Base-by-base conservation (phyloP, 2,888 invertebrate genomes). In the Hemaris fuciformis region DNA sequence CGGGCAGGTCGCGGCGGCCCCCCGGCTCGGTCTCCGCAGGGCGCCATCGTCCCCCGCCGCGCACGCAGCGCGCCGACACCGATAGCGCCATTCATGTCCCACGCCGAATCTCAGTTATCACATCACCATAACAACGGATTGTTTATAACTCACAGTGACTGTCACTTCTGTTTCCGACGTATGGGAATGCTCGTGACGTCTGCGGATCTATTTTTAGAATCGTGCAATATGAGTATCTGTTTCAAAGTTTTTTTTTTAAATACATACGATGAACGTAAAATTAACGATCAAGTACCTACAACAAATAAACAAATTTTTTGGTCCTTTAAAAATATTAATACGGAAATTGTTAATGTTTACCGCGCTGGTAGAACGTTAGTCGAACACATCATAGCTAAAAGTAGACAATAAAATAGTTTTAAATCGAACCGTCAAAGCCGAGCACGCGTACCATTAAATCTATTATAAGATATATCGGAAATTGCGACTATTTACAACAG, bases 401-500 rank as follows among this genome's bases (percentile, higher is more conserved):
- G 10, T 10, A 20, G 15, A 34, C n/a, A 38, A 22, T n/a, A 38
- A 57, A 38, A 57, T 38, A 22, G 23, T 20, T 57, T 57, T 53
- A 76, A 77, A 80, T 78, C 73, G 72, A 75, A 79, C 76, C 64
- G 74, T 79, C 78, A 79, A 84, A 77, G 74, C 75, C 73, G 67
- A 18, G 18, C 80, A 76, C 76, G 77, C 77, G 80, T 81, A 81
- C 79, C 83, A 81, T 84, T 84, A 83, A 68, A 71, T 66, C 77
- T 73, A 81, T 85, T 83, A 82, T 73, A 81, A 85, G 83, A 84
- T 81, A 84, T 77, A 84, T 87, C 84, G 89, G 91, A 89, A 88
- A 91, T 88, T 84, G 89, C 87, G 76, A 84, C 87, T 87, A 87
- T 89, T 89, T 85, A 83, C 78, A 75, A 70, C 73, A 74, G 77